Evolutionary conservation across 2,797 vertebrate genomes (phyloP).

Genomic region (Etheostoma perlongum): DNA sequence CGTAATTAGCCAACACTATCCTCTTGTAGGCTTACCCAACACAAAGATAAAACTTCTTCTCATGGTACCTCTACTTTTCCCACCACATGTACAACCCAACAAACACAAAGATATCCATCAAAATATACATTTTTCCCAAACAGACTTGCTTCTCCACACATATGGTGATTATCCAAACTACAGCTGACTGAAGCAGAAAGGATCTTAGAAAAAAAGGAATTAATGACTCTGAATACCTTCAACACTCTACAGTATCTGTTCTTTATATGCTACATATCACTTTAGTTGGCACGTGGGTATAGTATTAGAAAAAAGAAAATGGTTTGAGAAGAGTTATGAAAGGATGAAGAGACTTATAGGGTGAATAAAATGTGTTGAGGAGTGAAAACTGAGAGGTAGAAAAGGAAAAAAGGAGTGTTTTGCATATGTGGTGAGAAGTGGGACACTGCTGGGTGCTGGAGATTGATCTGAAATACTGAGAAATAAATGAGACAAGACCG

Average conservation of each 20-base stretch:
- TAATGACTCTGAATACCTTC: conserved; percentile 21
- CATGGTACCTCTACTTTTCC: neutral
- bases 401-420: conserved; percentile 1
- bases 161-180: conserved; percentile 21
- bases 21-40: neutral
- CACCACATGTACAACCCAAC: neutral
- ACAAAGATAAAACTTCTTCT: neutral
- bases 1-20: neutral
- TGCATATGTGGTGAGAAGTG: conserved; percentile 9
- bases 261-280: conserved; percentile 13
- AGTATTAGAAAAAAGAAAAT: neutral
- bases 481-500: conserved; percentile 7
- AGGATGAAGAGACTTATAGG: neutral
- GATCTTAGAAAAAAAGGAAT: conserved; percentile 21
- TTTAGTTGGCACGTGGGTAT: conserved; percentile 3
- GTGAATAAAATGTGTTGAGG: neutral
- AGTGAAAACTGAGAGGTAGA: neutral
- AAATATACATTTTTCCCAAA: neutral
- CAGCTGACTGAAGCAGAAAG: conserved; percentile 30
- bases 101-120: conserved; percentile 1
- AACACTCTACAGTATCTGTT: conserved; percentile 16
- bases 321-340: neutral
- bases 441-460: neutral
- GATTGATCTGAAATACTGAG: conserved; percentile 6
- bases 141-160: conserved; percentile 16